A percentile compares a stretch with the other conserved stretches of the same genome.
phyloP scores from a whole-genome alignment of 2,113 vertebrate species.

The Lontra canadensis region DNA sequence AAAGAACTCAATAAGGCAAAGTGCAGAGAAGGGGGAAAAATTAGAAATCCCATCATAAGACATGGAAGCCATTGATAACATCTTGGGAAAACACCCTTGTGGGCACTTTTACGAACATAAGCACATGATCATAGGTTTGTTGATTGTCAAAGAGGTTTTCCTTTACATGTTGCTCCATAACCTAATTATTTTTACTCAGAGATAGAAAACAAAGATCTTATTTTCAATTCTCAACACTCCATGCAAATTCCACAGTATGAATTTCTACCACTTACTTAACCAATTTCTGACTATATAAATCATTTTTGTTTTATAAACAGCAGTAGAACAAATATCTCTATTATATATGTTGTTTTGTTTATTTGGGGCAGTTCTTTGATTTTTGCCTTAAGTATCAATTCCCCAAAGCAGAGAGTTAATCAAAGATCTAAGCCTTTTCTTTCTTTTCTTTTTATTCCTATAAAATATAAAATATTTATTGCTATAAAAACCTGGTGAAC shows the following conservation, averaged over 20 bases:
- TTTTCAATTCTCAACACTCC: background rate
- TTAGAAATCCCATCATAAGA: background rate
- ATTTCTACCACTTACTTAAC: background rate
- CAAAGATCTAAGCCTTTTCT: constrained; percentile 9
- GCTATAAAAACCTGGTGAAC: background rate
- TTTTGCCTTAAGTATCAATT: background rate
- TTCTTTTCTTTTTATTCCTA: constrained; percentile 1
- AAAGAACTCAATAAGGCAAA: background rate
- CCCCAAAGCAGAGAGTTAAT: background rate
- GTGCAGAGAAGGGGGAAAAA: background rate
- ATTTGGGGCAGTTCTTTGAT: background rate
- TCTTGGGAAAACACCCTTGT: background rate
- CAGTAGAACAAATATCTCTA: background rate
- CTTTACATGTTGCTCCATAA: background rate
- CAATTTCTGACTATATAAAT: background rate
- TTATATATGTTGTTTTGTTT: background rate
- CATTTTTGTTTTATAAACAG: constrained; percentile 1
- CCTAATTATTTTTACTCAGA: constrained; percentile 32
- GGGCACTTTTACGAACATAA: background rate
- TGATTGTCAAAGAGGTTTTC: background rate
- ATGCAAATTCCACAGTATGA: background rate
- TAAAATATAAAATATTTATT: background rate
- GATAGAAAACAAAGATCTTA: background rate
- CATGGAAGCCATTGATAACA: background rate
- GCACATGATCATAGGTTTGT: background rate